Evolutionary conservation across 1,140 invertebrate species (phyloP).

Genomic region (Cephus cinctus): DNA sequence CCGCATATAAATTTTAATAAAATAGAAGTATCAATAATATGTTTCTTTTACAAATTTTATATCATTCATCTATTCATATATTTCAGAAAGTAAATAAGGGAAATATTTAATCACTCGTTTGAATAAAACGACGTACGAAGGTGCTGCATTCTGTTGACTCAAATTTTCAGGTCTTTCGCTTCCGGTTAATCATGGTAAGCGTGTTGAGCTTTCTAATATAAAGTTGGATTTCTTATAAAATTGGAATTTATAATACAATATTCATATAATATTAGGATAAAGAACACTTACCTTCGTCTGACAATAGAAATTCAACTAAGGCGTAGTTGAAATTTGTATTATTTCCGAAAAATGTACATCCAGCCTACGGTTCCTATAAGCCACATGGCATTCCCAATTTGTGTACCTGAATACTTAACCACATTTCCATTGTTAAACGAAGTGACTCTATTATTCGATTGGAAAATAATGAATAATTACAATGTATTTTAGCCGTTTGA

Average conservation of each 20-base stretch:
- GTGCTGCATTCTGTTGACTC: constrained; percentile 38
- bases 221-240: neutral
- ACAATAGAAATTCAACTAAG: no score
- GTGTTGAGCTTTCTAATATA: neutral
- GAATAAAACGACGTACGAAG: constrained; percentile 40
- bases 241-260: neutral
- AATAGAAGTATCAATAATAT: no score
- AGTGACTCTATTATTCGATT: no score
- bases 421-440: no score
- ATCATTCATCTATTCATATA: neutral
- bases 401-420: no score
- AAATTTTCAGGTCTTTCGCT: constrained; percentile 24
- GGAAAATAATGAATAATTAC: no score
- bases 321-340: no score
- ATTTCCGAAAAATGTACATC: no score
- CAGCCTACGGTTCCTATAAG: neutral
- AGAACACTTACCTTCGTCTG: no score
- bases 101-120: constrained; percentile 14
- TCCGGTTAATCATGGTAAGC: constrained; percentile 41
- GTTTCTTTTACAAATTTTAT: no score
- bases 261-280: neutral
- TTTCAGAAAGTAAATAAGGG: neutral
- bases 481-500: constrained; percentile 84
- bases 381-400: constrained; percentile 2
- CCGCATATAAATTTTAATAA: no score